Evolutionary conservation across 92 coral and sea anemone species (phyloP), one percentile per base, ranked within the genome.

Genomic region (Bergia sp.): DNA sequence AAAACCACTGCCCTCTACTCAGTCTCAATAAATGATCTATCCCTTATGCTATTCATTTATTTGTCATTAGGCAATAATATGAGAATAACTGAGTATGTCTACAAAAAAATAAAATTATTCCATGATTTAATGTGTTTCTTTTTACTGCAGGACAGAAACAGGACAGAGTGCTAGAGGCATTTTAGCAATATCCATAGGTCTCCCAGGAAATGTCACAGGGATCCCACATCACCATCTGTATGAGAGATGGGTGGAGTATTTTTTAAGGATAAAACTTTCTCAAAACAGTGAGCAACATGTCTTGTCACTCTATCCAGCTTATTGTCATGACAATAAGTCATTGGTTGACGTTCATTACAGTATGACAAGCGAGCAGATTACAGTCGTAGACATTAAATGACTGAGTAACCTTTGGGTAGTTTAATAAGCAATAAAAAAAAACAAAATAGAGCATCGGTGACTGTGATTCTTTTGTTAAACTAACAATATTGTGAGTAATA

Each of bases 181-280:
- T 45, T 73, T 94, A 20, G 87, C 91, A 73, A 69, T 92, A 82
- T 94, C 96, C 55, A 18, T 81, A 37, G 77, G 91, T 29, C 61
- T 91, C 36, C 90, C 90, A 18, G 87, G 91, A 37, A 89, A 88
- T 50, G 66, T 91, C 37, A 76, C 79, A 79, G 72, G 80, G 55
- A 82, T 90, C 57, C 89, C 96, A 78, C 92, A 91, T 49, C 96
- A 90, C 79, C 58, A 85, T 5, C 90, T 96, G 71, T 93, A 96
- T 64, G 91, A 94, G 80, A 92, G 95, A 69, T 94, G 98, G 98
- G 50, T 93, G 39, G 92, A 95, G 74, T 89, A 91, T 85, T 79
- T 96, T 40, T 79, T 96, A n/a, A 85, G 41, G 21, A 91, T 91
- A 77, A 91, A 65, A 76, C 67, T 85, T 38, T 81, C 78, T 58